A percentile compares a stretch with the other conserved stretches of the same genome.
These are phyloP conservation scores for Capitulum mitella DNA, from an alignment of 2,888 invertebrate species.

Conservation along the genomic window DNA sequence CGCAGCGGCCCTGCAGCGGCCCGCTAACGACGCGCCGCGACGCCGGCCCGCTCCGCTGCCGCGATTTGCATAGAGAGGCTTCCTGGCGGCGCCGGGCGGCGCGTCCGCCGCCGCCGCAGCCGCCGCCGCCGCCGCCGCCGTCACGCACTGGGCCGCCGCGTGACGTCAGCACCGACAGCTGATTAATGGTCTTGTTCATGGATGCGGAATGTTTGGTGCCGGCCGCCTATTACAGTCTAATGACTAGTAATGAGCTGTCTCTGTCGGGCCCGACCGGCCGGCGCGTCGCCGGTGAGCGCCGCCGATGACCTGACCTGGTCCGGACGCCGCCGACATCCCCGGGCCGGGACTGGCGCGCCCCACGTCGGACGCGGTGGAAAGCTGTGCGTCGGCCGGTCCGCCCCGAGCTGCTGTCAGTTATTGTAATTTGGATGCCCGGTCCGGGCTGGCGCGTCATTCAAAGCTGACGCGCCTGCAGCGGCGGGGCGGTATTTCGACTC, in stretches of 20 bases:
- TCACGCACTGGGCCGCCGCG: not conserved
- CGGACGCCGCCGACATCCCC: too few species aligned
- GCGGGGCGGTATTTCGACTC: too few species aligned
- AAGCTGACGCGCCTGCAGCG: too few species aligned
- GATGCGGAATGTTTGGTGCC: not conserved
- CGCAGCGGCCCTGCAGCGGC: not conserved
- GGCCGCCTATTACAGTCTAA: not conserved
- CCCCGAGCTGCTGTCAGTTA: too few species aligned
- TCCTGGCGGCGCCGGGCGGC: not conserved
- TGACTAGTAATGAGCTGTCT: conserved; percentile 11
- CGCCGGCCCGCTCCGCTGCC: not conserved
- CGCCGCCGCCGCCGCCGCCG: not conserved
- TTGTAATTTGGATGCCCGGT: too few species aligned
- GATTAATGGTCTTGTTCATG: conserved; percentile 9
- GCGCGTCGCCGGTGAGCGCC: not conserved
- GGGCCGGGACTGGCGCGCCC: too few species aligned
- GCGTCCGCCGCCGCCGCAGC: not conserved
- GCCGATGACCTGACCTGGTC: not conserved
- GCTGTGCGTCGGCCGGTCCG: too few species aligned
- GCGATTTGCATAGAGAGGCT: not conserved
- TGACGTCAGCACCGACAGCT: conserved; percentile 4
- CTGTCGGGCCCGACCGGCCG: too few species aligned
- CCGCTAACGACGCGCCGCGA: conserved; percentile 1
- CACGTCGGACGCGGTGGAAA: too few species aligned
- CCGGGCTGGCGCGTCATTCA: too few species aligned